A percentile compares a stretch with the other conserved stretches of the same genome.
Evolutionary conservation across 2,888 invertebrate genomes (phyloP).

Genomic region (Oegoconia quadripuncta): DNA sequence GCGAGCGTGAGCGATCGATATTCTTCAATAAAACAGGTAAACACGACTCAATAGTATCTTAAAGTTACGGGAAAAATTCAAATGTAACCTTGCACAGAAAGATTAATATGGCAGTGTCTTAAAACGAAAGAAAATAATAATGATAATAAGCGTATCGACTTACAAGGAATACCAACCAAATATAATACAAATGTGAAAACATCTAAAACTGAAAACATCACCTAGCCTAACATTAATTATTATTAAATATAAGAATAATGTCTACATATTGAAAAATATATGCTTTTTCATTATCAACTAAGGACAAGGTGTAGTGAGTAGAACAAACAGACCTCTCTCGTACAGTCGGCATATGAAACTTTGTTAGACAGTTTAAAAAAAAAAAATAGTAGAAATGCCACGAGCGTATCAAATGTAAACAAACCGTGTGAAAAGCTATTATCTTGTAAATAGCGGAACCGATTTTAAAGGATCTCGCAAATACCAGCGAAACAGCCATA

Average conservation of each 20-base stretch:
- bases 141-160: slow-evolving; percentile 68
- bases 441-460: too few relatives aligned
- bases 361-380: too few relatives aligned
- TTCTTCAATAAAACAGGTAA: slow-evolving; percentile 8
- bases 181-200: slow-evolving; percentile 14
- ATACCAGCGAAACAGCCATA: too few relatives aligned
- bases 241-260: slow-evolving; percentile 19
- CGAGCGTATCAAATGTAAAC: too few relatives aligned
- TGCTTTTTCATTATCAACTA: too few relatives aligned
- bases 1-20: slow-evolving; percentile 11
- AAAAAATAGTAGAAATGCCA: too few relatives aligned
- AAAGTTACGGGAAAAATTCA: slow-evolving; percentile 11
- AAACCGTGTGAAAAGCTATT: too few relatives aligned
- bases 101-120: slow-evolving; percentile 62
- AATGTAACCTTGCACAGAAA: slow-evolving; percentile 21
- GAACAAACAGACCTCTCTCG: too few relatives aligned
- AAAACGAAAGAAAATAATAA: slow-evolving; percentile 36
- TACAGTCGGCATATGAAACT: too few relatives aligned
- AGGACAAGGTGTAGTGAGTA: too few relatives aligned
- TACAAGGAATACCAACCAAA: slow-evolving; percentile 24
- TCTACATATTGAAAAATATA: slow-evolving; percentile 25
- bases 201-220: slow-evolving; percentile 29
- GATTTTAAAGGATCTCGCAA: too few relatives aligned
- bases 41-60: slow-evolving; percentile 6
- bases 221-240: slow-evolving; percentile 18